These are phyloP conservation scores for Pseudomyrmex pallidus DNA, from an alignment of 1,140 invertebrate genomes.

Conservation along the genomic window DNA sequence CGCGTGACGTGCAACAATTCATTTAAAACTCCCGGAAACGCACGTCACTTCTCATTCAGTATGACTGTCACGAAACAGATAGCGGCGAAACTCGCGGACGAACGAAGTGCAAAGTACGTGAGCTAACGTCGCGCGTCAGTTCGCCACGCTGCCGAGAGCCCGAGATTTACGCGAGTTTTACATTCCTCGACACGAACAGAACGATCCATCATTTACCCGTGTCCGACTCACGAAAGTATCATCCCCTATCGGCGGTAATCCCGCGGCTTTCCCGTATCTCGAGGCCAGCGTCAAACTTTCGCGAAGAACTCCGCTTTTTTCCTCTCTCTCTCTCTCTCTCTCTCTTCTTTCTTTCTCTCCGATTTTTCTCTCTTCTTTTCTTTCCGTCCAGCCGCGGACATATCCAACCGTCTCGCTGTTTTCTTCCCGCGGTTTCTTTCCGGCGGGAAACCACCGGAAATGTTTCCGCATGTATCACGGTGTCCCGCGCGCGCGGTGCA, in stretches of 20 bases:
- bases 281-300: slow-evolving; percentile 73
- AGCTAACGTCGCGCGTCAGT: slow-evolving; percentile 49
- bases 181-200: slow-evolving; percentile 72
- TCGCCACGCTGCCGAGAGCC: slow-evolving; percentile 56
- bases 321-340: slow-evolving; percentile 23
- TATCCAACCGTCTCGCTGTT: neutral
- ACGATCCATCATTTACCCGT: slow-evolving; percentile 83
- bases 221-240: slow-evolving; percentile 80
- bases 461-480: slow-evolving; percentile 76
- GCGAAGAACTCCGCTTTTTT: slow-evolving; percentile 74
- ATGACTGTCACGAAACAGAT: slow-evolving; percentile 56
- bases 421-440: neutral
- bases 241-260: slow-evolving; percentile 76
- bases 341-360: slow-evolving; percentile 23
- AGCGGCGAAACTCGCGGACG: slow-evolving; percentile 42
- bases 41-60: slow-evolving; percentile 48
- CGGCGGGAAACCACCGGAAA: slow-evolving; percentile 57
- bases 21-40: slow-evolving; percentile 16
- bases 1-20: slow-evolving; percentile 4
- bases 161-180: slow-evolving; percentile 82
- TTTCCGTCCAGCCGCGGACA: slow-evolving; percentile 19
- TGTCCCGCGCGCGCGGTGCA: slow-evolving; percentile 34
- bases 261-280: slow-evolving; percentile 73
- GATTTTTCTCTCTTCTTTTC: slow-evolving; percentile 29
- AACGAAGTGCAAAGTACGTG: slow-evolving; percentile 71